These are phyloP conservation scores for Trachymyrmex septentrionalis DNA, from an alignment of 1,140 invertebrate species.

Conservation along the genomic window DNA sequence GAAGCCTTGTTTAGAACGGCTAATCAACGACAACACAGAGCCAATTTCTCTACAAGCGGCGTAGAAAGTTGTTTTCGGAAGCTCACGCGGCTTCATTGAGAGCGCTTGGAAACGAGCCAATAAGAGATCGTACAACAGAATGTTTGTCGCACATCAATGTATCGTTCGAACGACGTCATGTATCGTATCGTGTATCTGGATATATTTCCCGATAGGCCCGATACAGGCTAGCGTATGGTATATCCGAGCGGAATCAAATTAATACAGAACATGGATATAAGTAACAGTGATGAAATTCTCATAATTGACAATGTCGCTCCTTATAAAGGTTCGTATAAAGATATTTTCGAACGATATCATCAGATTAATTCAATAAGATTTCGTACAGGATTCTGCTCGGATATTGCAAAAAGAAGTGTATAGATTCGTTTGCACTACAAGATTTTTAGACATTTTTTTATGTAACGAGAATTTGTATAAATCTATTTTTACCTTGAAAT, in stretches of 20 bases:
- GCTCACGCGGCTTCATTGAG: constrained; percentile 69
- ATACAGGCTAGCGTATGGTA: constrained; percentile 2
- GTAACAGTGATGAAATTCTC: neutral
- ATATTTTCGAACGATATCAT: neutral
- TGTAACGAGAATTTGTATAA: neutral
- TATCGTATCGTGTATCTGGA: constrained; percentile 58
- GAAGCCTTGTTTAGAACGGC: constrained; percentile 26
- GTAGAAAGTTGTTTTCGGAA: constrained; percentile 60
- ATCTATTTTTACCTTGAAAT: constrained; percentile 8
- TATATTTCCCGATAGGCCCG: constrained; percentile 53
- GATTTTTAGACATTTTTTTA: neutral
- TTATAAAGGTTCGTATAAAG: neutral
- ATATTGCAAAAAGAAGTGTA: neutral
- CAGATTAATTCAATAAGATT: neutral
- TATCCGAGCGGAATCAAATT: constrained; percentile 66
- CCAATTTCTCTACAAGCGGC: constrained; percentile 38
- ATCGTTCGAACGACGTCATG: constrained; percentile 64
- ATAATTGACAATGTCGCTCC: neutral
- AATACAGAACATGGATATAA: neutral
- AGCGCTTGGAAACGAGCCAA: constrained; percentile 75
- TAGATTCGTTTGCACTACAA: constrained; percentile 34
- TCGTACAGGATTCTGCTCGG: constrained; percentile 22
- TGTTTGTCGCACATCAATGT: constrained; percentile 65
- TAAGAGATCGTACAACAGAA: constrained; percentile 72
- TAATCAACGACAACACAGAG: constrained; percentile 17